Base-by-base conservation (phyloP, 1,140 invertebrate genomes). In the Cotesia chilonis region DNA sequence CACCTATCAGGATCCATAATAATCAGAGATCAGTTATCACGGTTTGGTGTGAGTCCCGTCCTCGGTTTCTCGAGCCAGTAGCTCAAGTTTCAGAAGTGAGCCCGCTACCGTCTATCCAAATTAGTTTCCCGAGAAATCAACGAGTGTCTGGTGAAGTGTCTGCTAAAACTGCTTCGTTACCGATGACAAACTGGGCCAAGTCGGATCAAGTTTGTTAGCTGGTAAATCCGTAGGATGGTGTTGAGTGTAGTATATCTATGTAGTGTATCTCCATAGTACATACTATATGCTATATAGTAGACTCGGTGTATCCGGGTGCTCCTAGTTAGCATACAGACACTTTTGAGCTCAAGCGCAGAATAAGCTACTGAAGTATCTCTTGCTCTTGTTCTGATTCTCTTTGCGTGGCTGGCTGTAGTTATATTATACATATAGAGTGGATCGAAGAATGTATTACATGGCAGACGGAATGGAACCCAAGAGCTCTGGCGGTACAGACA, bases 181-280 rank as follows among this genome's bases (percentile, higher is more conserved):
- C 70, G 61, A 65, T 71, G 70, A 65, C 51, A 71, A 71, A 71
- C 60, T 71, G 10, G 28, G 28, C 37, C 38, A 71, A 71, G 70
- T 71, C 20, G 14, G 36, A 38, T 36, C 20, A 47, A 66, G 28
- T 28, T 28, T 28, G 28, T 28, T 28, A 28, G 28, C 28, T 28
- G 28, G 28, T 28, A 28, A 28, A 28, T 28, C 37, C 38, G 52
- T 52, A 35, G 52, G 12, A 55, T 12, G 12, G 17, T 17, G 12
- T 51, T 51, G 12, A 28, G 28, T 2, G 28, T 2, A 28, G 28
- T 28, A 28, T 3, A 28, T 28, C 28, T 28, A 28, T 2, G 28
- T 28, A 28, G 28, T 28, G 2, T 3, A 28, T 28, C 28, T 28
- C 1, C 28, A 28, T 28, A 28, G 28, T 28, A 28, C 28, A 28